These are phyloP conservation scores for Chromis chromis DNA, from an alignment of 2,797 vertebrate species.

Conservation along the genomic window DNA sequence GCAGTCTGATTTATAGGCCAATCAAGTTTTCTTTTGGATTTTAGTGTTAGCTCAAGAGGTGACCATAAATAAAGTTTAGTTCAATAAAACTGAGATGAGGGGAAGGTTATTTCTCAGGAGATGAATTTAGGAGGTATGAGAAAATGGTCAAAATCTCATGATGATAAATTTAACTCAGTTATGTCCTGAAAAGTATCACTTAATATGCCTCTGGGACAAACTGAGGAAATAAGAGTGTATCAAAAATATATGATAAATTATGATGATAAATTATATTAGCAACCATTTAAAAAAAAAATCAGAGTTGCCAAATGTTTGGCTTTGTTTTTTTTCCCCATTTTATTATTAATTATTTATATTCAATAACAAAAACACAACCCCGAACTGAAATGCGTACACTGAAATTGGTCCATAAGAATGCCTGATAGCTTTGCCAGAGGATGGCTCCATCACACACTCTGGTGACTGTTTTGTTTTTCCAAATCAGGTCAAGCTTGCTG, in stretches of 20 bases:
- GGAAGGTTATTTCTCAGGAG: too few species aligned
- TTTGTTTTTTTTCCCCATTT: not conserved
- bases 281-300: not conserved
- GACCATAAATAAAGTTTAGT: too few species aligned
- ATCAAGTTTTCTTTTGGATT: too few species aligned
- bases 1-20: too few species aligned
- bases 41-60: too few species aligned
- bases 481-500: constrained; percentile 46
- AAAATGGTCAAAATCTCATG: too few species aligned
- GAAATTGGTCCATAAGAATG: not conserved
- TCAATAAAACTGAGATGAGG: too few species aligned
- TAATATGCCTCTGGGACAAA: not conserved
- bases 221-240: not conserved
- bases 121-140: too few species aligned
- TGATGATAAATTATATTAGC: not conserved
- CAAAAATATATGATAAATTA: too few species aligned
- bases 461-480: not conserved
- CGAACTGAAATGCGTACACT: not conserved
- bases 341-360: not conserved
- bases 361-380: not conserved
- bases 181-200: too few species aligned
- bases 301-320: not conserved
- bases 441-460: not conserved
- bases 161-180: too few species aligned
- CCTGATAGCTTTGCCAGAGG: too few species aligned